Evolutionary conservation across 2,113 vertebrate species (phyloP).

Genomic region (Nannospalax galili): DNA sequence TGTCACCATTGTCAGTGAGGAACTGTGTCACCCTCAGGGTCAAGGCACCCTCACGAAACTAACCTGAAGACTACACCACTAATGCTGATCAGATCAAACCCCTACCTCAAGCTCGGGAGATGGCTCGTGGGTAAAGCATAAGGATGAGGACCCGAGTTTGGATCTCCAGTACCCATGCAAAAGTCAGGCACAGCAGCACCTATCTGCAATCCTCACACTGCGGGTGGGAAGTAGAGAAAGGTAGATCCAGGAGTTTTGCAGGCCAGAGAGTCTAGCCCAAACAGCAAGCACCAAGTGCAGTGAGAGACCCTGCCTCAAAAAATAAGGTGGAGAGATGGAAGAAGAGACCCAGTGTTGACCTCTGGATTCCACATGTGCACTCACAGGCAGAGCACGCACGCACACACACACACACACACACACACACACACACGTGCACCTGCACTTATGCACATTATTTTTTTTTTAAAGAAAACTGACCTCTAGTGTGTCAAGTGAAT

Average conservation of each 20-base stretch:
- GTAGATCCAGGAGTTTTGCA: neutral
- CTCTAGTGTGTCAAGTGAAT: too few relatives aligned
- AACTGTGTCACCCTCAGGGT: neutral
- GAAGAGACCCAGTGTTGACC: neutral
- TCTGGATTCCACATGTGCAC: neutral
- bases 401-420: neutral
- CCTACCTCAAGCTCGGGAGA: neutral
- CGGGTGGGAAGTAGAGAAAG: neutral
- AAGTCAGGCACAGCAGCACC: neutral
- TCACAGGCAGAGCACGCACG: neutral
- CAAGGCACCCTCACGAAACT: neutral
- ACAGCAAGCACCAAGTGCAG: neutral
- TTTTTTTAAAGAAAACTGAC: too few relatives aligned
- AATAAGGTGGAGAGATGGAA: neutral
- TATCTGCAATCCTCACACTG: neutral
- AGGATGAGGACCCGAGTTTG: neutral
- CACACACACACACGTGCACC: neutral
- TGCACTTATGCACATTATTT: too few relatives aligned
- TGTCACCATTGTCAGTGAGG: rapidly evolving
- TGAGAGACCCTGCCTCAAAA: neutral
- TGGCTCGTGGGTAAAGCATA: neutral
- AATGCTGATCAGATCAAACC: rapidly evolving
- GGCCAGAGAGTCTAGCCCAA: neutral
- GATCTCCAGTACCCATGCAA: neutral
- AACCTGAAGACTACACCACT: neutral